phyloP scores from a whole-genome alignment of 2,113 vertebrate genomes.

The Hassar affinis region DNA sequence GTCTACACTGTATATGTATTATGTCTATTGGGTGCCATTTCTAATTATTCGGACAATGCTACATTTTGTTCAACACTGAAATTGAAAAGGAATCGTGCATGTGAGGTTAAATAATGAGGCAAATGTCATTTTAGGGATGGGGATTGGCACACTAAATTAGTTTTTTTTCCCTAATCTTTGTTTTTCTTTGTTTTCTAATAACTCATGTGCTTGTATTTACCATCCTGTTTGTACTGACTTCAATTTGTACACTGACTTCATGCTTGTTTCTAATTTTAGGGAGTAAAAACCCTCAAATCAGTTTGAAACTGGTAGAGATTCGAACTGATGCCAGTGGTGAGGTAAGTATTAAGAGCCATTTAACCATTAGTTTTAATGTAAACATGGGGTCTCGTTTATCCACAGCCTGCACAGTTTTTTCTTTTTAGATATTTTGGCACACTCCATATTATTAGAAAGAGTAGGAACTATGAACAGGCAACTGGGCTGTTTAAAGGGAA shows the following conservation, averaged over 20 bases:
- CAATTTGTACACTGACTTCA: not conserved
- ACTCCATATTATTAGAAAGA: not conserved
- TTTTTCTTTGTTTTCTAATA: not conserved
- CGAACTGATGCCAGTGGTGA: constrained; percentile 84
- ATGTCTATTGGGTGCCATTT: not conserved
- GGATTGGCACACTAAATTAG: not conserved
- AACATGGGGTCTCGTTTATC: not conserved
- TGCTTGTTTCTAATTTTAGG: constrained; percentile 66
- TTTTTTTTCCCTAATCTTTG: not conserved
- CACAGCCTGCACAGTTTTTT: not conserved
- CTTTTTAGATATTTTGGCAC: not conserved
- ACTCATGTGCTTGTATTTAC: not conserved
- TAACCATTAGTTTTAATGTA: not conserved
- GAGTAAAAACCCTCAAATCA: constrained; percentile 93
- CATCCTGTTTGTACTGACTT: not conserved
- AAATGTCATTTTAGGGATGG: not conserved
- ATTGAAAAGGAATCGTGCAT: not conserved
- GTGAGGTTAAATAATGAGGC: not conserved
- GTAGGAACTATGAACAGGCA: not conserved
- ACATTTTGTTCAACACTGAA: not conserved
- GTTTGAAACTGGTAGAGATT: constrained; percentile 89
- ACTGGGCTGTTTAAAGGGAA: not conserved
- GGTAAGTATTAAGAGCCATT: constrained; percentile 67
- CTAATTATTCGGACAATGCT: not conserved
- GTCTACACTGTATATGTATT: not conserved